Conservation (phyloP, 2,888 invertebrate species). For the Psylliodes chrysocephalus region DNA sequence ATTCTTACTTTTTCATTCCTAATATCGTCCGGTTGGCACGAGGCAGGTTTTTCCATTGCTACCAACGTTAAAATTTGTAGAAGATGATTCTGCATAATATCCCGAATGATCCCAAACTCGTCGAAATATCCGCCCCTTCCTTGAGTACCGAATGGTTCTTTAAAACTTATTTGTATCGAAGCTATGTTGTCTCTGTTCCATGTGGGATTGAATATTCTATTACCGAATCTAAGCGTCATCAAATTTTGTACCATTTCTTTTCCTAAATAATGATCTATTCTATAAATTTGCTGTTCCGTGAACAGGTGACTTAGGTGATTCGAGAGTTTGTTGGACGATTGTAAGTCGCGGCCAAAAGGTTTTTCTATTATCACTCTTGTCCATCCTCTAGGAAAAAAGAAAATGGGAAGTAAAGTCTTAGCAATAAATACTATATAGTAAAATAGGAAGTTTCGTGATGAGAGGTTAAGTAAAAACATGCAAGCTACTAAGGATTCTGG, state of each 20-base stretch:
- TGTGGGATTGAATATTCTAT: slow-evolving; percentile 91
- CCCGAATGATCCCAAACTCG: slow-evolving; percentile 97
- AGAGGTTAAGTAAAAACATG: no score
- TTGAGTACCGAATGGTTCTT: slow-evolving; percentile 98
- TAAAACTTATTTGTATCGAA: slow-evolving; percentile 94
- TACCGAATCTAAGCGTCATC: slow-evolving; percentile 96
- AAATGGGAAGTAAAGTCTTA: no score
- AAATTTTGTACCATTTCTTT: slow-evolving; percentile 99
- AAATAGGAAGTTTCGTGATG: no score
- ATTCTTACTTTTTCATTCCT: slow-evolving; percentile 87
- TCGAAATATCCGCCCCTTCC: slow-evolving; percentile 99
- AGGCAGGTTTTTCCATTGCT: slow-evolving; percentile 98
- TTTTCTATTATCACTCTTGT: slow-evolving; percentile 97
- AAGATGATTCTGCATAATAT: slow-evolving; percentile 99
- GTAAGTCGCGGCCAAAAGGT: slow-evolving; percentile 95
- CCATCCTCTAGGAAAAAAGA: slow-evolving; percentile 80
- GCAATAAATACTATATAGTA: no score
- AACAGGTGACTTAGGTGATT: slow-evolving; percentile 88
- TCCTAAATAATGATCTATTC: slow-evolving; percentile 98
- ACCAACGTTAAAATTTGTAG: slow-evolving; percentile 96
- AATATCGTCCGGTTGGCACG: slow-evolving; percentile 95
- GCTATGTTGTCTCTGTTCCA: slow-evolving; percentile 99
- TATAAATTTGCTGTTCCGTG: slow-evolving; percentile 93
- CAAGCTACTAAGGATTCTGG: no score
- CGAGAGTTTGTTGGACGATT: slow-evolving; percentile 84